phyloP scores from a whole-genome alignment of 1,140 invertebrate genomes.

The Bactericera cockerelli region DNA sequence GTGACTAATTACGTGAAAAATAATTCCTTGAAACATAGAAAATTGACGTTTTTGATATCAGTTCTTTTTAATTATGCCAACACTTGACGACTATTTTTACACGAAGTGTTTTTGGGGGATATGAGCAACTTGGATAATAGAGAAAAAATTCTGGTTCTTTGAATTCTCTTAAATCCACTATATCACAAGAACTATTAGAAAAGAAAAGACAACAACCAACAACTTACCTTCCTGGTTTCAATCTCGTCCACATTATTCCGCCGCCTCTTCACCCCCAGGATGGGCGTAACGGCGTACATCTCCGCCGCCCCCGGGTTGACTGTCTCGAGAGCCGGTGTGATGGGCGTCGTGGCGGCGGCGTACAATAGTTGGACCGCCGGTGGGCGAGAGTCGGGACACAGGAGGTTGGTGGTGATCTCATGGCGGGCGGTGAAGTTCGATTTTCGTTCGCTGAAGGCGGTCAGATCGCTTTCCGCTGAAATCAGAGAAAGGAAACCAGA shows the following conservation, averaged over 20 bases:
- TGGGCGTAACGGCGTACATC: conserved; percentile 47
- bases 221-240: conserved; percentile 72
- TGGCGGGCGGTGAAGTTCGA: conserved; percentile 51
- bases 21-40: too few relatives aligned
- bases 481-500: conserved; percentile 30
- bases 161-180: too few relatives aligned
- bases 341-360: conserved; percentile 34
- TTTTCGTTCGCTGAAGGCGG: conserved; percentile 54
- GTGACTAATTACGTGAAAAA: too few relatives aligned
- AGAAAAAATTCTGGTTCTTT: too few relatives aligned
- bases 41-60: too few relatives aligned
- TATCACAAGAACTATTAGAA: too few relatives aligned
- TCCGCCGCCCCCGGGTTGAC: conserved; percentile 10
- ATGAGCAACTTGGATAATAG: too few relatives aligned
- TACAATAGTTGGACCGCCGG: conserved; percentile 51
- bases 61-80: too few relatives aligned
- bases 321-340: neutral
- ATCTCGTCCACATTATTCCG: conserved; percentile 65
- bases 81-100: too few relatives aligned
- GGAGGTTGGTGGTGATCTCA: conserved; percentile 44
- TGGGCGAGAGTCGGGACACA: conserved; percentile 49
- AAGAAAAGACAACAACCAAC: too few relatives aligned
- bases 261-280: conserved; percentile 42
- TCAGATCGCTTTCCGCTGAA: conserved; percentile 74
- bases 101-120: too few relatives aligned